phyloP scores from a whole-genome alignment of 2,888 invertebrate species.

The Halictus quadricinctus region DNA sequence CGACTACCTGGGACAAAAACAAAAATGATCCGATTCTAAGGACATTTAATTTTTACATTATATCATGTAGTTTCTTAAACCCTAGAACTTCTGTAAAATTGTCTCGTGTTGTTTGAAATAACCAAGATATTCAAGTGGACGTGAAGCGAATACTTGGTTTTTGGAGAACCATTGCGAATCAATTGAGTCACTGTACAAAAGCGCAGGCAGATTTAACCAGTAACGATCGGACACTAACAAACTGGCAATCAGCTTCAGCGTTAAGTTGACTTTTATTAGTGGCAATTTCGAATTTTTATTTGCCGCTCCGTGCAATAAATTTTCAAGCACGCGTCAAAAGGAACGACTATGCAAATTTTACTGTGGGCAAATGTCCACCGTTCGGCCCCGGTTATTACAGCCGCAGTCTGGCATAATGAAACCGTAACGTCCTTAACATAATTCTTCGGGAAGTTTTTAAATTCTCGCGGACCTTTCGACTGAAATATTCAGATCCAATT shows the following conservation, averaged over 20 bases:
- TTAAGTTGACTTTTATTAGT: neutral
- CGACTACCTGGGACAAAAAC: too few species aligned
- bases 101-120: too few species aligned
- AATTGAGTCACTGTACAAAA: neutral
- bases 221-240: neutral
- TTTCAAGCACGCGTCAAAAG: neutral
- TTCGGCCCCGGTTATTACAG: neutral
- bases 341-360: neutral
- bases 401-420: neutral
- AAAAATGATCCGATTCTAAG: too few species aligned
- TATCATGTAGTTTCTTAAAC: too few species aligned
- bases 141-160: neutral
- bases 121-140: too few species aligned
- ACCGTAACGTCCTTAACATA: constrained; percentile 10
- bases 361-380: neutral
- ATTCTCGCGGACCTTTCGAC: neutral
- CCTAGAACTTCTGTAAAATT: too few species aligned
- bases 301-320: neutral
- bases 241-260: neutral
- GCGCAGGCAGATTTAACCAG: neutral
- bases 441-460: constrained; percentile 6
- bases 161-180: neutral
- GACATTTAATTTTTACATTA: too few species aligned
- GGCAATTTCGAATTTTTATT: neutral
- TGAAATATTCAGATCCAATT: constrained; percentile 18